A percentile compares a stretch with the other conserved stretches of the same genome.
phyloP scores from a whole-genome alignment of 2,888 invertebrate species.

The Anthrax anthrax region DNA sequence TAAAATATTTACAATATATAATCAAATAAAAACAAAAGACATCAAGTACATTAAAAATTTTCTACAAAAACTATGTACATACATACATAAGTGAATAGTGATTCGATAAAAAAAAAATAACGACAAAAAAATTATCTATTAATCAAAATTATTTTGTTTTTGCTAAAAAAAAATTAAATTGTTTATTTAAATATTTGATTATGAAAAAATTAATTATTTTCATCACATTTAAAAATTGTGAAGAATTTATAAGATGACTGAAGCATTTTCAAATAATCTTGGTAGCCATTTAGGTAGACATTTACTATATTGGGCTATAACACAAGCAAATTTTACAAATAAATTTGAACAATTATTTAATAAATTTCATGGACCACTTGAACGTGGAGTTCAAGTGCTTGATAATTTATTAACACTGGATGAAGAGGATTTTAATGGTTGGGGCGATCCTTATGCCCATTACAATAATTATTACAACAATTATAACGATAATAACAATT shows the following conservation, averaged over 20 bases:
- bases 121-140: too few species aligned
- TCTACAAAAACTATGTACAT: too few species aligned
- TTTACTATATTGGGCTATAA: slow-evolving; percentile 47
- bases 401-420: slow-evolving; percentile 50
- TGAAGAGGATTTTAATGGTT: slow-evolving; percentile 19
- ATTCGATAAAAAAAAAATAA: too few species aligned
- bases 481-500: slow-evolving; percentile 16
- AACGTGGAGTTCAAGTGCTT: slow-evolving; percentile 40
- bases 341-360: slow-evolving; percentile 42
- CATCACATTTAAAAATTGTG: too few species aligned
- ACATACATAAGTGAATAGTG: too few species aligned
- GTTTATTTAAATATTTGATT: too few species aligned
- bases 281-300: slow-evolving; percentile 40
- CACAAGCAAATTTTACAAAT: slow-evolving; percentile 45
- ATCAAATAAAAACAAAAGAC: too few species aligned
- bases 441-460: slow-evolving; percentile 29
- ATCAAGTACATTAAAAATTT: too few species aligned
- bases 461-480: slow-evolving; percentile 19
- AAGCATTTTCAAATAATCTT: slow-evolving; percentile 31
- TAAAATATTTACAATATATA: too few species aligned
- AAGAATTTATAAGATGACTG: slow-evolving; percentile 32
- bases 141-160: too few species aligned
- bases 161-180: too few species aligned
- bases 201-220: too few species aligned
- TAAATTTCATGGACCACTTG: slow-evolving; percentile 34